Evolutionary conservation across 2,113 vertebrate species (phyloP), one percentile per base, ranked within the genome.

Genomic region (Felis chaus): DNA sequence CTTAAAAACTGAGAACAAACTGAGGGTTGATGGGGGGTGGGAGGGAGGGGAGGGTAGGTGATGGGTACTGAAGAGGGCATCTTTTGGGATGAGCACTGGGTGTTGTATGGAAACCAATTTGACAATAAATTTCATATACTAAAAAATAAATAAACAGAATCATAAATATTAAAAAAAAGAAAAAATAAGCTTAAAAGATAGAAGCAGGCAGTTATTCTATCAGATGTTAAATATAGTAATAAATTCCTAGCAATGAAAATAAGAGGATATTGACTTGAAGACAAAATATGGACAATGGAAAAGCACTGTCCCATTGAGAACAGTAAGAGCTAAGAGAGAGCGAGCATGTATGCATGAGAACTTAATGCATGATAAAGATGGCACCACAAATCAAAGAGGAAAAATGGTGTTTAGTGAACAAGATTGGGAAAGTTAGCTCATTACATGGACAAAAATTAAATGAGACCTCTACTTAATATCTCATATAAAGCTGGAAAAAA

Each of bases 291-390:
- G 33, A n/a, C 71, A 71, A 29, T 21, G 4, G 4, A 48, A 55
- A 0, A 3, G 19, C 41, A 21, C 6, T 21, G 5, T 48, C 39
- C 11, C 4, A 5, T 1, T 14, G 33, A 79, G 19, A 68, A 57
- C 25, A 73, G 7, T 1, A 0, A 14, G 6, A 89, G 31, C 16
- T 86, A 53, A 78, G 53, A 83, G 45, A 74, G 3, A 80, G 27
- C 13, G 10, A 57, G 19, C 1, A 1, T 4, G 12, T 39, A 3
- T 27, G 4, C 61, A 14, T 31, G 11, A 93, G 14, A 71, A 89
- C 16, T 78, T 50, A 18, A 13, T 5, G 3, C 25, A 45, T 12
- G 53, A 3, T 18, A 45, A 41, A 41, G 19, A 84, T 9, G 19
- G 11, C 36, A 61, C 13, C 57, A 76, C 8, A 16, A 41, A 55